Percentiles rank a stretch among this genome's conserved stretches.
Conservation (phyloP, 2,888 invertebrate species). For the Amphipoea oculea region DNA sequence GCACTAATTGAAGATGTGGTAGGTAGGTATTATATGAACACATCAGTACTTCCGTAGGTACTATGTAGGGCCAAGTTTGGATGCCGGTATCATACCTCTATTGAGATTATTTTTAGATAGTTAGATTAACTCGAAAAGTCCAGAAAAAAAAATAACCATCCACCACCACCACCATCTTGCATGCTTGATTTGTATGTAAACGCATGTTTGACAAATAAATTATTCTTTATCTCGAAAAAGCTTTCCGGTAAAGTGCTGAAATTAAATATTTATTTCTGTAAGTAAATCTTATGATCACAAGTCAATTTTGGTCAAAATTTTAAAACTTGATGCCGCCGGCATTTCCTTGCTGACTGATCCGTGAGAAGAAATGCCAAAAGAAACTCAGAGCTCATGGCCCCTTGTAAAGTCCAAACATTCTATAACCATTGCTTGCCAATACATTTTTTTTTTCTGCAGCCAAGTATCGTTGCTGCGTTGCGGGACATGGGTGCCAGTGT, state of each 20-base stretch:
- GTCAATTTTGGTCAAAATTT: too few species aligned
- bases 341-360: too few species aligned
- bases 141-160: too few species aligned
- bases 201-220: too few species aligned
- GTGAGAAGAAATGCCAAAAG: too few species aligned
- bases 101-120: neutral
- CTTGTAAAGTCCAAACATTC: too few species aligned
- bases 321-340: neutral
- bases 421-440: neutral
- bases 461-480: neutral
- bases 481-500: neutral
- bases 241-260: too few species aligned
- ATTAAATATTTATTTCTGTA: neutral
- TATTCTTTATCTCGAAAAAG: neutral
- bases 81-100: neutral
- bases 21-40: constrained; percentile 23
- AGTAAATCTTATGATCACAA: neutral
- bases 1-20: constrained; percentile 72
- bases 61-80: neutral
- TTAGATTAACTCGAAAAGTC: too few species aligned
- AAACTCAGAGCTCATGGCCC: neutral
- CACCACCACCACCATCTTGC: too few species aligned
- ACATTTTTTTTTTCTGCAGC: neutral
- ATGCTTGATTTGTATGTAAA: too few species aligned
- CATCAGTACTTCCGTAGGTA: constrained; percentile 1